phyloP scores from a whole-genome alignment of 2,113 vertebrate species.

The Apus apus region DNA sequence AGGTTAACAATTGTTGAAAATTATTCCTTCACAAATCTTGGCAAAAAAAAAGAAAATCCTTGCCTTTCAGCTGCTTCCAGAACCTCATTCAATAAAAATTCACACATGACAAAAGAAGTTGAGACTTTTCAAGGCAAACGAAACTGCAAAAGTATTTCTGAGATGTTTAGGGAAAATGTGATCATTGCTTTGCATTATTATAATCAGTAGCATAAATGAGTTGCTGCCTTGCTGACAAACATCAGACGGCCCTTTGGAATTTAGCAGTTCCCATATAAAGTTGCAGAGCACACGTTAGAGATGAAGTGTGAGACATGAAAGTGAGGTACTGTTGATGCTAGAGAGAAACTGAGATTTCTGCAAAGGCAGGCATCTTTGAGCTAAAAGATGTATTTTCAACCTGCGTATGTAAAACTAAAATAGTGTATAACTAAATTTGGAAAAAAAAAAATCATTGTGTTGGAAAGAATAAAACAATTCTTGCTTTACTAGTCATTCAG shows the following conservation, averaged over 20 bases:
- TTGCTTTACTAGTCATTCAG: not conserved
- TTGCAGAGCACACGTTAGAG: not conserved
- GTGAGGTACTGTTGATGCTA: not conserved
- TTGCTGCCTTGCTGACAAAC: constrained; percentile 53
- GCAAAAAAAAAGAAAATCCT: not conserved
- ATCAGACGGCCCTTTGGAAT: constrained; percentile 50
- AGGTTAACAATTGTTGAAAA: not conserved
- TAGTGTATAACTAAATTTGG: not conserved
- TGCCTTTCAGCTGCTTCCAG: not conserved
- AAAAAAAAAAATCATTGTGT: not conserved
- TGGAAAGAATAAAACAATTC: not conserved
- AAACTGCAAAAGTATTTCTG: not conserved
- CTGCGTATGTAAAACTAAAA: not conserved
- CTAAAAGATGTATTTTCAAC: not conserved
- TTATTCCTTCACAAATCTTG: not conserved
- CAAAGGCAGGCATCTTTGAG: not conserved
- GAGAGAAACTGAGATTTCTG: not conserved
- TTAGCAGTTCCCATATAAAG: not conserved
- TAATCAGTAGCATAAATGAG: not conserved
- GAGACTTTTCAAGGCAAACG: not conserved
- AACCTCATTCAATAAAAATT: not conserved
- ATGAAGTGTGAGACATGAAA: not conserved
- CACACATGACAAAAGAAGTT: not conserved
- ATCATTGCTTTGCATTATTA: not conserved
- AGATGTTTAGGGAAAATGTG: not conserved